A percentile compares a stretch with the other conserved stretches of the same genome.
Conservation (phyloP, 2,888 invertebrate genomes). For the Hirtodrosophila cameraria region DNA sequence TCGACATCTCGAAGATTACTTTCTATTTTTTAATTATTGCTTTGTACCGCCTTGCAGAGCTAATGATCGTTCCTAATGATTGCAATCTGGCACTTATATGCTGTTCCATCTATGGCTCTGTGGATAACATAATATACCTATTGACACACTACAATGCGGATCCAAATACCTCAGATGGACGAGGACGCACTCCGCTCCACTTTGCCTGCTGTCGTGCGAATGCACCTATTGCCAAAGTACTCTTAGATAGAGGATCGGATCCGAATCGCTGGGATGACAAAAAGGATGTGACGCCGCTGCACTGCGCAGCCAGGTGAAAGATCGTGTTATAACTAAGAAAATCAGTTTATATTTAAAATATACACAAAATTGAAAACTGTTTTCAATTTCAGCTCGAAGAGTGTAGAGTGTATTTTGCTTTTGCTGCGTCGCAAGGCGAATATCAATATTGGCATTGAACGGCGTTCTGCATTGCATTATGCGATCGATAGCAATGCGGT, state of each 20-base stretch:
- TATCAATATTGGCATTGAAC: slow-evolving; percentile 89
- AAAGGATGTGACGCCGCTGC: slow-evolving; percentile 89
- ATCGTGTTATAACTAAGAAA: no score
- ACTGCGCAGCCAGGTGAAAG: slow-evolving; percentile 89
- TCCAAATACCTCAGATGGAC: slow-evolving; percentile 87
- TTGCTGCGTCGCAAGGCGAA: slow-evolving; percentile 90
- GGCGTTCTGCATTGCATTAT: slow-evolving; percentile 91
- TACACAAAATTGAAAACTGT: no score
- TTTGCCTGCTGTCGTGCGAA: slow-evolving; percentile 91
- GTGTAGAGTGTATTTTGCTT: slow-evolving; percentile 85
- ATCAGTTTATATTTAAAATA: no score
- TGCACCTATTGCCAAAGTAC: slow-evolving; percentile 88
- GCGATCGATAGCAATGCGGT: slow-evolving; percentile 91
- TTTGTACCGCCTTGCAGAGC: slow-evolving; percentile 44
- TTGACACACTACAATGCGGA: slow-evolving; percentile 84
- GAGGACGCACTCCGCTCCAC: slow-evolving; percentile 90
- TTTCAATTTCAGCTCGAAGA: slow-evolving; percentile 74
- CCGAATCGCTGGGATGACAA: slow-evolving; percentile 90
- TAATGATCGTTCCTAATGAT: slow-evolving; percentile 78
- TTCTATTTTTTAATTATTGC: no score
- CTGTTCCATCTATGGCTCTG: slow-evolving; percentile 78
- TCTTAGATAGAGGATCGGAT: slow-evolving; percentile 89
- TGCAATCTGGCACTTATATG: slow-evolving; percentile 82
- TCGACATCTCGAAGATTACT: no score
- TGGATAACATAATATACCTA: slow-evolving; percentile 76